A percentile compares a stretch with the other conserved stretches of the same genome.
Conservation (phyloP, 2,888 invertebrate genomes). For the Himalopsyche tibetana region DNA sequence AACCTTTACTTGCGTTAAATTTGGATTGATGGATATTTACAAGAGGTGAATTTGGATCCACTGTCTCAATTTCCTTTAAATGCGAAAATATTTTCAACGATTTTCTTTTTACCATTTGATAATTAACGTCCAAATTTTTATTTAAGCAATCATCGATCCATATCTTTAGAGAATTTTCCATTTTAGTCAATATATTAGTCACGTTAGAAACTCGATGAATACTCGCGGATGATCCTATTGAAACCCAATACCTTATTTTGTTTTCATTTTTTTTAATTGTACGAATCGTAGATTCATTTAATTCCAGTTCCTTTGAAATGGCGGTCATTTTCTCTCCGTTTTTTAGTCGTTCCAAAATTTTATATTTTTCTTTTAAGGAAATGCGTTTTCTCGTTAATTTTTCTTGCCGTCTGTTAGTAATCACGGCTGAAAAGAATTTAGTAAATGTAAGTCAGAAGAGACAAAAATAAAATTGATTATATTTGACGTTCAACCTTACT, state of each 20-base stretch:
- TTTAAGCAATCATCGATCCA: no score
- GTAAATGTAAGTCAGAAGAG: no score
- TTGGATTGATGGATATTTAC: background rate
- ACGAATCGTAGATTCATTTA: slow-evolving; percentile 28
- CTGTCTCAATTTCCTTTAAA: background rate
- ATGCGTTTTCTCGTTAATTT: slow-evolving; percentile 14
- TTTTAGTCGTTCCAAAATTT: slow-evolving; percentile 25
- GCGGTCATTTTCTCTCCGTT: background rate
- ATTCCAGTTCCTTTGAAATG: background rate
- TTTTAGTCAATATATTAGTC: background rate
- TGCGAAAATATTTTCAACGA: no score
- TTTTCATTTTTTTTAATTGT: slow-evolving; percentile 23
- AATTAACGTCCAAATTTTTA: no score
- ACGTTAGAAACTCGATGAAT: background rate
- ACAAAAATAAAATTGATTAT: no score
- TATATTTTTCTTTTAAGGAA: slow-evolving; percentile 7
- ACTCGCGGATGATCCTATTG: background rate
- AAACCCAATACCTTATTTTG: background rate
- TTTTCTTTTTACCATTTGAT: no score
- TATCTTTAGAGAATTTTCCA: no score
- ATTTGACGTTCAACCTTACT: no score
- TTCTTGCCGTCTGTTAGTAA: background rate
- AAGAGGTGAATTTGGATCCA: background rate
- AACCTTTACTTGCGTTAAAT: slow-evolving; percentile 4
- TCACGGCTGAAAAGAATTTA: no score